Percentiles rank a stretch among this genome's conserved stretches.
Conservation (phyloP, 2,113 vertebrate genomes). For the Grammomys dolichurus region DNA sequence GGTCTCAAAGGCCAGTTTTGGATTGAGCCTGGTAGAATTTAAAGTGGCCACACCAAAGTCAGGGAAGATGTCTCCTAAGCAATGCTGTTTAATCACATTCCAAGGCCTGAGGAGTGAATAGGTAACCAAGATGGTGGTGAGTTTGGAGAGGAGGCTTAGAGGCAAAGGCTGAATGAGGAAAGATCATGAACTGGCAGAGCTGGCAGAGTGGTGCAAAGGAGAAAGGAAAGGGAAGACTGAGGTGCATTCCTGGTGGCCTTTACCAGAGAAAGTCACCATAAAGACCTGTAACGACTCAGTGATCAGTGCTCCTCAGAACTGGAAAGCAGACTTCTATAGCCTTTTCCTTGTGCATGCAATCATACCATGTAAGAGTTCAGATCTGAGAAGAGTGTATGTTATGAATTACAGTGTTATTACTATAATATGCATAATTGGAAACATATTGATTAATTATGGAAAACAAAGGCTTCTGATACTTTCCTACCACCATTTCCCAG, state of each 20-base stretch:
- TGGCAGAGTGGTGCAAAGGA: neutral
- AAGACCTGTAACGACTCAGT: neutral
- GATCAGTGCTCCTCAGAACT: neutral
- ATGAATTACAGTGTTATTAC: neutral
- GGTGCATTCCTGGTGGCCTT: neutral
- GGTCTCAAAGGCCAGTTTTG: neutral
- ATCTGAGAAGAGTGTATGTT: neutral
- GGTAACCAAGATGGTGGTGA: neutral
- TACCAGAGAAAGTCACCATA: neutral
- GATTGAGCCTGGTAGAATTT: neutral
- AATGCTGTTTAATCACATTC: neutral
- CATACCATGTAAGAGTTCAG: neutral
- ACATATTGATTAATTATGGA: neutral
- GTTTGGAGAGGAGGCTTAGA: neutral
- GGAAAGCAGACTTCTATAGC: neutral
- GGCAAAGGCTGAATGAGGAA: neutral
- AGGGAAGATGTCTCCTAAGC: neutral
- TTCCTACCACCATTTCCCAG: neutral
- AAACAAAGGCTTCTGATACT: neutral
- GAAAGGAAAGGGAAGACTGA: neutral
- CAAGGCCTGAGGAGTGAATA: neutral
- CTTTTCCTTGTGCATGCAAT: neutral
- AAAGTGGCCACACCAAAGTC: neutral
- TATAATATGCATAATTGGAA: neutral
- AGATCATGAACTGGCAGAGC: neutral